Conservation (phyloP, 2,797 vertebrate species). For the Vespertilio murinus region DNA sequence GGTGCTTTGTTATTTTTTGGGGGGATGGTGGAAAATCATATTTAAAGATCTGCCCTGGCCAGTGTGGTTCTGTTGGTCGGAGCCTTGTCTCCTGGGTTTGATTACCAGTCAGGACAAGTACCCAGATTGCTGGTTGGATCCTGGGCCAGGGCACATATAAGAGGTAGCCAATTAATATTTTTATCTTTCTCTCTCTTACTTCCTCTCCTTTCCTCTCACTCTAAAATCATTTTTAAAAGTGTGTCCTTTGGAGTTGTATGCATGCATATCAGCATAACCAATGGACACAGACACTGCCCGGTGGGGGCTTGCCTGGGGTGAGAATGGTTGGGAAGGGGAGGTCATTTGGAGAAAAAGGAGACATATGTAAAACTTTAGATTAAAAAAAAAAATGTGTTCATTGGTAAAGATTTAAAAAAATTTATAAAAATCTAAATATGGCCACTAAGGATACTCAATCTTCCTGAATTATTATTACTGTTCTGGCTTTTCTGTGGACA, state of each 20-base stretch:
- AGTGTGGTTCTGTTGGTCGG: not conserved
- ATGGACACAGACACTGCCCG: not conserved
- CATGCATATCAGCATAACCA: not conserved
- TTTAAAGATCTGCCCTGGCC: not conserved
- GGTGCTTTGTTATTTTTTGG: not conserved
- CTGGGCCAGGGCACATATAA: not conserved
- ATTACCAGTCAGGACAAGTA: not conserved
- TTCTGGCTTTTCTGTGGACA: not conserved
- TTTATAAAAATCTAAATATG: not conserved
- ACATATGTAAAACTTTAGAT: not conserved
- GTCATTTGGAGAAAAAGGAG: not conserved
- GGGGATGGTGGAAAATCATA: not conserved
- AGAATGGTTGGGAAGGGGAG: too few species aligned
- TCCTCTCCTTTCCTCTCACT: not conserved
- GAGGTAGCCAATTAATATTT: not conserved
- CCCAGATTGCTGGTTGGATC: too few species aligned
- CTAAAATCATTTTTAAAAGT: not conserved
- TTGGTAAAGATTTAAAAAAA: not conserved
- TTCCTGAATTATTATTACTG: not conserved
- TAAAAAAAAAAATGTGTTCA: not conserved
- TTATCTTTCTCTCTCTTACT: not conserved
- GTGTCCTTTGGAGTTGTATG: not conserved
- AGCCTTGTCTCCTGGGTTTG: not conserved
- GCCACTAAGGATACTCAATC: not conserved
- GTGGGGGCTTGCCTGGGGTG: too few species aligned